phyloP scores from a whole-genome alignment of 2,113 vertebrate genomes.

The Probosciger aterrimus region DNA sequence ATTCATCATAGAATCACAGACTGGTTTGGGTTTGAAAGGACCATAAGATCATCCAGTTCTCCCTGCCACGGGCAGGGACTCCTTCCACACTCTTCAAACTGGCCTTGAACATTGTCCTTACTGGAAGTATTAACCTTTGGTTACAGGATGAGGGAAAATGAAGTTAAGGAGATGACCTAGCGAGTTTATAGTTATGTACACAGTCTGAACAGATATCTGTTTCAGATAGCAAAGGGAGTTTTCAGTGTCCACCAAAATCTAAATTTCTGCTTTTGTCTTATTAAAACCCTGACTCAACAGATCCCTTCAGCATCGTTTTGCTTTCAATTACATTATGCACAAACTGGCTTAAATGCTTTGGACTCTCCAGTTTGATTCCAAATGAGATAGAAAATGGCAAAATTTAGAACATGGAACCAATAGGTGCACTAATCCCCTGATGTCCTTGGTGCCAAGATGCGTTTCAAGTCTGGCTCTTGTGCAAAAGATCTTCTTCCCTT shows the following conservation, averaged over 20 bases:
- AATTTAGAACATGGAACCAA: conserved; percentile 5
- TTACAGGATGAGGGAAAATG: background rate
- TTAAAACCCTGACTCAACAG: conserved; percentile 17
- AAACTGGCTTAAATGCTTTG: conserved; percentile 9
- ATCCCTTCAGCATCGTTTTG: background rate
- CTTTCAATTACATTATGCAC: conserved; percentile 7
- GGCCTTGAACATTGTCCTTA: background rate
- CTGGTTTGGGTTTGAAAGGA: background rate
- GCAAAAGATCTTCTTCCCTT: conserved; percentile 29
- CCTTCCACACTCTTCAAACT: background rate
- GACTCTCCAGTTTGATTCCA: conserved; percentile 7
- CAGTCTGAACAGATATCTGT: background rate
- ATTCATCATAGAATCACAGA: background rate
- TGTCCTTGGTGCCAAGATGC: conserved; percentile 6
- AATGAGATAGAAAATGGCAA: conserved; percentile 7
- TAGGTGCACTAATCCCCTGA: conserved; percentile 27
- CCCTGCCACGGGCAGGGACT: background rate
- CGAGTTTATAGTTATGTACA: background rate
- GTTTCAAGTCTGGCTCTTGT: background rate
- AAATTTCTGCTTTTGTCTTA: background rate
- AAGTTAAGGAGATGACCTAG: background rate
- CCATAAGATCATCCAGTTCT: background rate
- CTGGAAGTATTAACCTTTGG: background rate
- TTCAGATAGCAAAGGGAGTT: background rate
- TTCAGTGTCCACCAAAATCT: conserved; percentile 3